Conservation (phyloP, 2,113 vertebrate genomes). For the Myrmecophaga tridactyla region DNA sequence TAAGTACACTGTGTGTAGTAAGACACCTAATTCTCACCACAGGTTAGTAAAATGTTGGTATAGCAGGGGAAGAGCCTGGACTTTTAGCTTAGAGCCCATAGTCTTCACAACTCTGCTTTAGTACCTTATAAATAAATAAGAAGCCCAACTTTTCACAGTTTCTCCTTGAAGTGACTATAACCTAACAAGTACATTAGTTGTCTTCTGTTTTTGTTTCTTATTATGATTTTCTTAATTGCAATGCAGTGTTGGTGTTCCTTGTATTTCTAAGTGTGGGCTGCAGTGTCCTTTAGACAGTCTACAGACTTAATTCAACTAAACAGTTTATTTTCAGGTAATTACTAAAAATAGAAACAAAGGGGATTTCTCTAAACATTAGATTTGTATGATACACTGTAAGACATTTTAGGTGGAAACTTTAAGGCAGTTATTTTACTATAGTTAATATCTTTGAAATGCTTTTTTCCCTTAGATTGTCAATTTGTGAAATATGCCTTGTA, state of each 20-base stretch:
- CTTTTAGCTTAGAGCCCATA: neutral
- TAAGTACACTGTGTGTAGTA: neutral
- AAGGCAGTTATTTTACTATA: neutral
- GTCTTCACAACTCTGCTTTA: neutral
- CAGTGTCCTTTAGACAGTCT: neutral
- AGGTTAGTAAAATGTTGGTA: neutral
- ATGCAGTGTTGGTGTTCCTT: neutral
- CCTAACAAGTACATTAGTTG: neutral
- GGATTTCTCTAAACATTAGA: neutral
- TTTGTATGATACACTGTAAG: neutral
- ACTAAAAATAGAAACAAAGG: conserved; percentile 13
- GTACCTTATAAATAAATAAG: neutral
- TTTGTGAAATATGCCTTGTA: neutral
- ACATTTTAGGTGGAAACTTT: neutral
- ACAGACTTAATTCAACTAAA: neutral
- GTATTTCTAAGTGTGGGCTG: neutral
- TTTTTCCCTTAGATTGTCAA: neutral
- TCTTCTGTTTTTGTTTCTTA: neutral
- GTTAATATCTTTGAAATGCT: neutral
- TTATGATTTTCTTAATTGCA: neutral
- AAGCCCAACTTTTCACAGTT: neutral
- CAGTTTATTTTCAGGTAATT: neutral
- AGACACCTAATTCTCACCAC: neutral
- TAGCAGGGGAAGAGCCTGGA: neutral
- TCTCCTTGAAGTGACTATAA: neutral